Conservation (phyloP, 2,888 invertebrate species). For the Pemphredon lugubris region DNA sequence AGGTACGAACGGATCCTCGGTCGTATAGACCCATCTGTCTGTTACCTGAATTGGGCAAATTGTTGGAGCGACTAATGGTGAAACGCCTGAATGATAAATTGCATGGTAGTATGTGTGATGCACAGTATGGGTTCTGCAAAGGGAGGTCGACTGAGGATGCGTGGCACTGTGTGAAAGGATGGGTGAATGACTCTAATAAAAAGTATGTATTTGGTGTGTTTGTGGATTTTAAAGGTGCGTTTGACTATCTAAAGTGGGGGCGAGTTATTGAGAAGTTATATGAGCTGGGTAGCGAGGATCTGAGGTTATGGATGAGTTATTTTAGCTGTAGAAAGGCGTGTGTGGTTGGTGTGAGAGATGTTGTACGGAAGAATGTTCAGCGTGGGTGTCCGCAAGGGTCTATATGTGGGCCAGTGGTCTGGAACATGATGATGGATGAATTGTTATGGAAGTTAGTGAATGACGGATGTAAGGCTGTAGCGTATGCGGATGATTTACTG, state of each 20-base stretch:
- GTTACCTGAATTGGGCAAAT: slow-evolving; percentile 3
- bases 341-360: slow-evolving; percentile 8
- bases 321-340: slow-evolving; percentile 5
- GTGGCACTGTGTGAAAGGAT: background rate
- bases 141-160: slow-evolving; percentile 9
- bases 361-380: background rate
- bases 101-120: background rate
- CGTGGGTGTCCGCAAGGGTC: slow-evolving; percentile 8
- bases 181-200: background rate
- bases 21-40: slow-evolving; percentile 18
- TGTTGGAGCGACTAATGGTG: slow-evolving; percentile 13
- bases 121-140: slow-evolving; percentile 11
- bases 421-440: slow-evolving; percentile 21
- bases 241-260: slow-evolving; percentile 12
- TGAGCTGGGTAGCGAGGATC: background rate
- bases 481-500: slow-evolving; percentile 15
- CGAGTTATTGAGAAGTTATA: slow-evolving; percentile 9
- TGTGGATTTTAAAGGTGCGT: slow-evolving; percentile 8
- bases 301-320: slow-evolving; percentile 4
- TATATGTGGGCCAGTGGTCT: slow-evolving; percentile 7
- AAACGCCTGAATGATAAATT: background rate
- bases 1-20: background rate
- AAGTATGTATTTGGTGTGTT: slow-evolving; percentile 21
- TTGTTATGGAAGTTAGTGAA: background rate
- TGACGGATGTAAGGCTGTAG: background rate